Percentiles rank a stretch among this genome's conserved stretches.
Evolutionary conservation across 2,888 invertebrate species (phyloP).

Genomic region (Drosophila monieri): DNA sequence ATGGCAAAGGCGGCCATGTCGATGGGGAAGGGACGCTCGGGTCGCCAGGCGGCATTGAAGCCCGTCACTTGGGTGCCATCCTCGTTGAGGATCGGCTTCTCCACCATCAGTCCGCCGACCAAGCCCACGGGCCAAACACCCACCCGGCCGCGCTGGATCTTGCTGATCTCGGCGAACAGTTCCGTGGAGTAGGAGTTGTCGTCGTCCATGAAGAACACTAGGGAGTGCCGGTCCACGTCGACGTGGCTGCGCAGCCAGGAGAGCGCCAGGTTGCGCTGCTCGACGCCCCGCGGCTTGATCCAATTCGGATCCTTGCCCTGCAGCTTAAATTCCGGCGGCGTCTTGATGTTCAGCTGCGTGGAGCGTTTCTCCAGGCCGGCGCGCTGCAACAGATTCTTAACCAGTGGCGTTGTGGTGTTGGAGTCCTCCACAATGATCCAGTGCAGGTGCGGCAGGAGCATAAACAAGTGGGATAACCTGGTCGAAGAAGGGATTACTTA

Average conservation of each 20-base stretch:
- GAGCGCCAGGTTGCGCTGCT: conserved; percentile 94
- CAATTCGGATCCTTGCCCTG: conserved; percentile 88
- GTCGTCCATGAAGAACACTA: conserved; percentile 98
- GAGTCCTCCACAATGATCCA: conserved; percentile 98
- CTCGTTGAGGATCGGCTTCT: conserved; percentile 91
- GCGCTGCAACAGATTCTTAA: conserved; percentile 88
- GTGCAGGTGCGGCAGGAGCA: conserved; percentile 93
- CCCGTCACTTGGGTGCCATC: conserved; percentile 85
- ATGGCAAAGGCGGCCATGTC: conserved; percentile 99
- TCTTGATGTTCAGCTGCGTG: conserved; percentile 88
- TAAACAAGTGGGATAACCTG: conserved; percentile 93
- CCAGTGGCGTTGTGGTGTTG: conserved; percentile 85
- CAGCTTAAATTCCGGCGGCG: conserved; percentile 89
- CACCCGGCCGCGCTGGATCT: conserved; percentile 88
- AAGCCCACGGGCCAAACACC: conserved; percentile 98
- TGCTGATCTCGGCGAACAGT: conserved; percentile 94
- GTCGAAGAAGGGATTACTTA: no score
- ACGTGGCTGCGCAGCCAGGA: conserved; percentile 87
- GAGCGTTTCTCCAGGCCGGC: conserved; percentile 83
- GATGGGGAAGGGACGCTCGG: conserved; percentile 95
- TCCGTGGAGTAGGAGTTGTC: conserved; percentile 96
- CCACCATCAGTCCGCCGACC: conserved; percentile 97
- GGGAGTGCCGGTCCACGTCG: conserved; percentile 85
- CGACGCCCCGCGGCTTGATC: conserved; percentile 94
- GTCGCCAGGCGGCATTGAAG: conserved; percentile 92